Percentiles rank a stretch among this genome's conserved stretches.
phyloP scores from a whole-genome alignment of 2,797 vertebrate genomes.

The Simalia tracyae region DNA sequence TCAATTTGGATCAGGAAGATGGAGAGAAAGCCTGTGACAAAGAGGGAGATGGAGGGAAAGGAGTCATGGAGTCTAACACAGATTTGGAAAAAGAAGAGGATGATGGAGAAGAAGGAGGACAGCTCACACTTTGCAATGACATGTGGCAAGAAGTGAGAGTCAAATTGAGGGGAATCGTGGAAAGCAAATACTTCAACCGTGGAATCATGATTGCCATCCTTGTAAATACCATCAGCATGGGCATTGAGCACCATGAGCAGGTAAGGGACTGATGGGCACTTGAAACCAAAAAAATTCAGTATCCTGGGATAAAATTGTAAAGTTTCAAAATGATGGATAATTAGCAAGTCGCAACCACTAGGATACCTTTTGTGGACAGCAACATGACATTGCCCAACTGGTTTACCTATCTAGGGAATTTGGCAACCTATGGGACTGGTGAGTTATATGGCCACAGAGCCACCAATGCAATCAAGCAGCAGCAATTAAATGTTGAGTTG shows the following conservation, averaged over 20 bases:
- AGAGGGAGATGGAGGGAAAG: conserved; percentile 50
- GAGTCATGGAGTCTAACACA: conserved; percentile 56
- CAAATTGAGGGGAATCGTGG: conserved; percentile 92
- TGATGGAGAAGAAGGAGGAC: conserved; percentile 69
- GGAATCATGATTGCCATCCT: conserved; percentile 97
- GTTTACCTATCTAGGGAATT: background rate
- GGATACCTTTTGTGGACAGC: background rate
- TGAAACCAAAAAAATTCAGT: background rate
- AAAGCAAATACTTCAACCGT: conserved; percentile 97
- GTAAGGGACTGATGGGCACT: conserved; percentile 66
- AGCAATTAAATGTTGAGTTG: background rate
- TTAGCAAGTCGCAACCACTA: background rate
- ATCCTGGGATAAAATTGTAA: background rate
- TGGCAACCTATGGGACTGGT: background rate
- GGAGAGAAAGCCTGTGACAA: conserved; percentile 51
- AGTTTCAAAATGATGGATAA: background rate
- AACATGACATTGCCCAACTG: background rate
- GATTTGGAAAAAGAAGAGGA: conserved; percentile 69
- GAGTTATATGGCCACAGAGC: background rate
- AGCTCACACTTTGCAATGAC: conserved; percentile 72
- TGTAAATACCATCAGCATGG: conserved; percentile 97
- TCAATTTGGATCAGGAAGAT: conserved; percentile 64
- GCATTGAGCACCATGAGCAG: conserved; percentile 96
- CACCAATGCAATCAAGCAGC: background rate
- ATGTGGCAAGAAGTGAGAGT: conserved; percentile 82